These are phyloP conservation scores for Achroia grisella DNA, from an alignment of 1,140 invertebrate genomes.

Conservation along the genomic window DNA sequence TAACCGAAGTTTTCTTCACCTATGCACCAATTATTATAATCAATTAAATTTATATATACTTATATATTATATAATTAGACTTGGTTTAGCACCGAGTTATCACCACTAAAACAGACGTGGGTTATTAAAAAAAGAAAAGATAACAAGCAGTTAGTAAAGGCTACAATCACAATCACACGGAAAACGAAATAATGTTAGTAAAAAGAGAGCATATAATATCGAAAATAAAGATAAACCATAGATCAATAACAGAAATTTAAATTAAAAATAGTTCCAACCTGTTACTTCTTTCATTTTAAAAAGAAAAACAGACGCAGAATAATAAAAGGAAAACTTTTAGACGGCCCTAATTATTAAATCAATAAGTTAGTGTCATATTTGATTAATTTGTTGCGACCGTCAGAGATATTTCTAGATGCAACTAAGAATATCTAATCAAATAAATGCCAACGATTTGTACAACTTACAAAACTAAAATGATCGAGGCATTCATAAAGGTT, in stretches of 20 bases:
- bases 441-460: constrained; percentile 49
- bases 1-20: constrained; percentile 28
- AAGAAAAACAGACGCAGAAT: constrained; percentile 4
- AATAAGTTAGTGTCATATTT: constrained; percentile 21
- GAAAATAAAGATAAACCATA: constrained; percentile 29
- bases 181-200: constrained; percentile 51
- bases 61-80: constrained; percentile 35
- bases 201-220: constrained; percentile 20
- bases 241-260: not conserved
- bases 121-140: constrained; percentile 31
- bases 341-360: constrained; percentile 9
- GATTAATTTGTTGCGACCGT: constrained; percentile 31
- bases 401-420: too few relatives aligned
- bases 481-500: too few relatives aligned
- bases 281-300: constrained; percentile 1
- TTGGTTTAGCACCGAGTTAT: constrained; percentile 60
- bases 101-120: constrained; percentile 43
- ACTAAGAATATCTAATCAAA: too few relatives aligned
- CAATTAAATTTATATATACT: not conserved
- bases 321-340: constrained; percentile 4
- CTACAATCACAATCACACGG: constrained; percentile 47
- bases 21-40: constrained; percentile 10
- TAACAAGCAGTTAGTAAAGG: constrained; percentile 57
- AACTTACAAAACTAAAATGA: not conserved
- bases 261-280: constrained; percentile 29